Evolutionary conservation across 2,888 invertebrate genomes (phyloP).

Genomic region (Scaptodrosophila latifasciaeformis): DNA sequence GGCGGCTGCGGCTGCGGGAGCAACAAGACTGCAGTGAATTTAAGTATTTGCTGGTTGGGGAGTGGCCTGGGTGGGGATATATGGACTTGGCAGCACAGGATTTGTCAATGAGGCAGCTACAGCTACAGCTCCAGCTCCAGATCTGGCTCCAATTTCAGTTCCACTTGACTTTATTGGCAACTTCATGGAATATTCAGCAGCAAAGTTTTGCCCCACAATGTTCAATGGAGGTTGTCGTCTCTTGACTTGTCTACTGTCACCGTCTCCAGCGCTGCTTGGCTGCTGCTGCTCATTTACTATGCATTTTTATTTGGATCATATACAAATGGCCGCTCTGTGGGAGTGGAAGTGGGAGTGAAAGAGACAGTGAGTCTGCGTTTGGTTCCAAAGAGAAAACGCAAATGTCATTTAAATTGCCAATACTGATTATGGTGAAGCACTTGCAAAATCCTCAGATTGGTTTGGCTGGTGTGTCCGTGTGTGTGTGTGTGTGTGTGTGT

Average conservation of each 20-base stretch:
- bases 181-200: slow-evolving; percentile 70
- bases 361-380: slow-evolving; percentile 14
- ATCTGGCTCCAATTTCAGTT: slow-evolving; percentile 44
- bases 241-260: slow-evolving; percentile 9
- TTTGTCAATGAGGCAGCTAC: background rate
- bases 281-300: slow-evolving; percentile 62
- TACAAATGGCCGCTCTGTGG: slow-evolving; percentile 53
- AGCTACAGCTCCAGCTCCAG: background rate
- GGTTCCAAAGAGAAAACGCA: slow-evolving; percentile 21
- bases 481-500: background rate
- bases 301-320: slow-evolving; percentile 71
- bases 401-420: slow-evolving; percentile 69
- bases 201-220: slow-evolving; percentile 60
- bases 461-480: slow-evolving; percentile 12
- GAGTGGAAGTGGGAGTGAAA: slow-evolving; percentile 9
- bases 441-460: too few species aligned
- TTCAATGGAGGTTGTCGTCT: slow-evolving; percentile 36
- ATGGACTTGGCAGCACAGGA: slow-evolving; percentile 1
- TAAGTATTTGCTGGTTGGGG: too few species aligned
- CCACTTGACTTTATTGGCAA: slow-evolving; percentile 71
- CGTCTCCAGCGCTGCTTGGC: slow-evolving; percentile 15
- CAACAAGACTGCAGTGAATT: slow-evolving; percentile 25
- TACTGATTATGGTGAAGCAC: slow-evolving; percentile 63
- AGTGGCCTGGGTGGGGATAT: too few species aligned
- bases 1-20: slow-evolving; percentile 23